phyloP scores from a whole-genome alignment of 2,113 vertebrate species.

The Rynchops niger region DNA sequence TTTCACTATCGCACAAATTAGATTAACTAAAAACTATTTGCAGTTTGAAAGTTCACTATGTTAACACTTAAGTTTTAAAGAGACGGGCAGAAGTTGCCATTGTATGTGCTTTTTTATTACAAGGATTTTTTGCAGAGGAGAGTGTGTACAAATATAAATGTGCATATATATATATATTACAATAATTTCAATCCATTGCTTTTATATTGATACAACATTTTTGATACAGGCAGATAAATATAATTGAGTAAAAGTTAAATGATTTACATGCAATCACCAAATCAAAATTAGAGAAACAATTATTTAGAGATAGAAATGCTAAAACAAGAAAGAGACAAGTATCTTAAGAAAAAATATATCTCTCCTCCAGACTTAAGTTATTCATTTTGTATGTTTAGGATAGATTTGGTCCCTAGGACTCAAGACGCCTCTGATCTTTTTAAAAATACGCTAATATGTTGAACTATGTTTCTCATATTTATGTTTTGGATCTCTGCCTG shows the following conservation, averaged over 20 bases:
- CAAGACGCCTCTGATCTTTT: neutral
- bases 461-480: neutral
- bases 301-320: constrained; percentile 7
- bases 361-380: neutral
- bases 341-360: neutral
- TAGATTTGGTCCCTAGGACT: neutral
- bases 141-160: neutral
- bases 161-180: neutral
- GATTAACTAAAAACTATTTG: neutral
- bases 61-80: neutral
- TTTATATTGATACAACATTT: neutral
- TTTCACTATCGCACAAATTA: neutral
- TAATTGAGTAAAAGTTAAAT: neutral
- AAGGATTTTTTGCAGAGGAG: neutral
- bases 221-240: neutral
- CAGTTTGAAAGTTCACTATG: neutral
- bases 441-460: neutral
- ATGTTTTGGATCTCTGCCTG: neutral
- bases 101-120: neutral
- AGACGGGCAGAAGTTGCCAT: neutral
- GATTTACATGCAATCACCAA: neutral
- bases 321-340: neutral
- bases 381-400: neutral
- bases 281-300: neutral
- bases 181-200: neutral